Conservation (phyloP, 2,888 invertebrate genomes). For the Pecten maximus region DNA sequence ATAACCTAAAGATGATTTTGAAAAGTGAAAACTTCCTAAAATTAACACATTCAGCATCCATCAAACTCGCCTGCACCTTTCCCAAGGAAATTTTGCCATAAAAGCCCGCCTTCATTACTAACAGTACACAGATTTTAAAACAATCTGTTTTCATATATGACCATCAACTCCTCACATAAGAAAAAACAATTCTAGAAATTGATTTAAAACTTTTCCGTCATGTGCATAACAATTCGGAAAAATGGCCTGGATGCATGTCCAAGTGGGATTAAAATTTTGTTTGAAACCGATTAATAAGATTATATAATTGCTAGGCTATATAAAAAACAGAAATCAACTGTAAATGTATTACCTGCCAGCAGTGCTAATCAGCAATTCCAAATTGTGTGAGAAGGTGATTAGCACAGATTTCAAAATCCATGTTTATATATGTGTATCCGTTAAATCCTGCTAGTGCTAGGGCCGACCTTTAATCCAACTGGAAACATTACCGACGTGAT, state of each 20-base stretch:
- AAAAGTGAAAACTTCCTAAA: too few relatives aligned
- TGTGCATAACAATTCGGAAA: not conserved
- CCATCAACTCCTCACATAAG: not conserved
- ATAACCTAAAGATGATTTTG: too few relatives aligned
- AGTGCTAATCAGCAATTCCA: not conserved
- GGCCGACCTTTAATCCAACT: not conserved
- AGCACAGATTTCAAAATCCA: constrained; percentile 19
- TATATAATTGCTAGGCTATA: constrained; percentile 35
- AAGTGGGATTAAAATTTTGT: not conserved
- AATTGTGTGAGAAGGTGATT: constrained; percentile 10
- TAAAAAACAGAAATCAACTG: not conserved
- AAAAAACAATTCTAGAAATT: not conserved
- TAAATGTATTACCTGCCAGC: constrained; percentile 18
- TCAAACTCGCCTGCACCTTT: too few relatives aligned
- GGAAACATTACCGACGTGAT: not conserved
- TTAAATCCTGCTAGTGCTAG: not conserved
- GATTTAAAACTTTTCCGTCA: not conserved
- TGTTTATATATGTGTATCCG: not conserved
- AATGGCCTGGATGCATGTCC: not conserved
- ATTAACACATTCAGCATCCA: too few relatives aligned
- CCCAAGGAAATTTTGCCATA: too few relatives aligned
- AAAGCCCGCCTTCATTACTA: not conserved
- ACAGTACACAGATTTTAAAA: not conserved
- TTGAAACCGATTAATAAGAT: constrained; percentile 9
- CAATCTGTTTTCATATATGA: not conserved